Evolutionary conservation across 2,113 vertebrate species (phyloP).

Genomic region (Nanorana parkeri): DNA sequence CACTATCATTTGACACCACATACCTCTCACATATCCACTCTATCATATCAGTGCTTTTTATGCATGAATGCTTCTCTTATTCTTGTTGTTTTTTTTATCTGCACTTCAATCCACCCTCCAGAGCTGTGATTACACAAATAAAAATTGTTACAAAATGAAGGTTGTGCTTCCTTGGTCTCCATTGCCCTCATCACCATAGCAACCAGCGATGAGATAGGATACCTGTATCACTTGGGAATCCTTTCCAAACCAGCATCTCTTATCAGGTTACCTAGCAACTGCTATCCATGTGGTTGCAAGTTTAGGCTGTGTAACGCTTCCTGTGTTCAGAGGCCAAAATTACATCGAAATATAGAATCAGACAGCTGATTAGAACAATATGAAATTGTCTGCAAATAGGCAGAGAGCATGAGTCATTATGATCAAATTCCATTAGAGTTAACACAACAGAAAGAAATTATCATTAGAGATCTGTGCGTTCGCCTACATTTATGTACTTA

Average conservation of each 20-base stretch:
- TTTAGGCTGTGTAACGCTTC: constrained; percentile 20
- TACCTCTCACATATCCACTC: background rate
- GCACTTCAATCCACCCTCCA: background rate
- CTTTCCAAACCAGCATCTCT: constrained; percentile 50
- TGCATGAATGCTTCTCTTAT: background rate
- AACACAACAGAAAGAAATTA: background rate
- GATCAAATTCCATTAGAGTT: background rate
- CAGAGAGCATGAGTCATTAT: background rate
- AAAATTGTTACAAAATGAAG: constrained; percentile 40
- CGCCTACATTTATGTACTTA: background rate
- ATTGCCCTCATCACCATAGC: constrained; percentile 39
- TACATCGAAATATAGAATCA: constrained; percentile 5
- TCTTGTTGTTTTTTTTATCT: background rate
- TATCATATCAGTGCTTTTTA: background rate
- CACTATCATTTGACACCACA: background rate
- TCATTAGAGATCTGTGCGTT: background rate
- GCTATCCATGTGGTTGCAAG: constrained; percentile 43
- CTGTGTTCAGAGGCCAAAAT: constrained; percentile 34
- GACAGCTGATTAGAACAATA: constrained; percentile 5
- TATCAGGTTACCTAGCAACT: constrained; percentile 55
- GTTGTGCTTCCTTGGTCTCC: constrained; percentile 45
- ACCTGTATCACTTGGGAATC: constrained; percentile 57
- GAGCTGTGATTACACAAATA: constrained; percentile 2
- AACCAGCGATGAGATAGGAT: constrained; percentile 47
- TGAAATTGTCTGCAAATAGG: constrained; percentile 1